Evolutionary conservation across 2,888 invertebrate genomes (phyloP), one percentile per base, ranked within the genome.

Genomic region (Latrodectus elegans): DNA sequence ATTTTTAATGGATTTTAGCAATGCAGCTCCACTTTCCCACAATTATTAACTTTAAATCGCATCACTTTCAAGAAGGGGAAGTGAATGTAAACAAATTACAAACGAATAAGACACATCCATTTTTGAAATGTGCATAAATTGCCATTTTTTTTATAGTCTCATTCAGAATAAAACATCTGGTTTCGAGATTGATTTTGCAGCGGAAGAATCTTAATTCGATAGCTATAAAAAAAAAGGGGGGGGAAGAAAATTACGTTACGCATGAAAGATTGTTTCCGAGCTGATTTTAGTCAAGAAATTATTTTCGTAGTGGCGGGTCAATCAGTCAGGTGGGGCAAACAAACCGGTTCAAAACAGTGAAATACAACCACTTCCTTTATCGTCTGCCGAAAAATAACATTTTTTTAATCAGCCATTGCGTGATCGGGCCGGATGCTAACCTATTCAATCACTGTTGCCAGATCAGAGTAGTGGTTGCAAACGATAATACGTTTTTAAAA

Each of bases 251-350:
- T 71, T 26, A 52, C 75, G 68, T 64, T 76, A 70, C 85, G 80
- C 80, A 38, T 86, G 79, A 67, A 65, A 38, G 80, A 70, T 14
- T 64, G 80, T 75, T 86, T 80, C 38, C 65, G 65, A 77, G 38
- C 79, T 38, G 75, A 80, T 71, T 80, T 80, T 79, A 51, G 68
- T 9, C 52, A 68, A 73, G 73, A 64, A 77, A 80, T 74, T 67
- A 73, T 68, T 51, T 81, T 80, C 80, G 68, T 76, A 71, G 75
- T 73, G 72, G 55, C 51, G 77, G 86, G 86, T 87, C 86, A 87
- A 81, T 87, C 86, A 77, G 76, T 77, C 77, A 68, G 81, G 76
- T 77, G 72, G 71, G 71, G 60, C 60, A 67, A 17, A 22, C 71
- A 67, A 87, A 81, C 81, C 71, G 77, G 81, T 84, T 84, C 55